Conservation (phyloP, 2,797 vertebrate species). For the Loriculus beryllinus region DNA sequence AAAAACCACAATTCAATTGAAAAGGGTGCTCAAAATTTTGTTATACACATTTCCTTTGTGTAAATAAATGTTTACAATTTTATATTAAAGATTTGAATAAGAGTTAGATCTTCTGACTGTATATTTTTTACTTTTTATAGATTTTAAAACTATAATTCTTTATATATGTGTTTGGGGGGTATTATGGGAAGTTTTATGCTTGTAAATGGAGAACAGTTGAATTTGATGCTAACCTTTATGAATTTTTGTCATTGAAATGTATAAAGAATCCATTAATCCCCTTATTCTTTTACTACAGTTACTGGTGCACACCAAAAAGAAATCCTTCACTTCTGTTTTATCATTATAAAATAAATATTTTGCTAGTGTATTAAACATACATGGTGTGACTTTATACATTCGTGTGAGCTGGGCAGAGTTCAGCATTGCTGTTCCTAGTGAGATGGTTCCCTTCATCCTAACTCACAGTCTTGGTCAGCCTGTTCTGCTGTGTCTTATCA, state of each 20-base stretch:
- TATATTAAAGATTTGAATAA: constrained; percentile 83
- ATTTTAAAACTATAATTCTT: constrained; percentile 85
- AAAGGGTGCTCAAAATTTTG: constrained; percentile 78
- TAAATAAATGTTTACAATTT: constrained; percentile 89
- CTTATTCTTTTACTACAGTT: constrained; percentile 78
- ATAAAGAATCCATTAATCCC: constrained; percentile 78
- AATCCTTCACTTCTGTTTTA: constrained; percentile 80
- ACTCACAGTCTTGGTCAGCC: not conserved
- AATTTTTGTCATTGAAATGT: constrained; percentile 75
- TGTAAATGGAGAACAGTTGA: constrained; percentile 78
- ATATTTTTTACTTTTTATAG: constrained; percentile 90
- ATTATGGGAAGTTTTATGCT: constrained; percentile 77
- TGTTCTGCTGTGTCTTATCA: not conserved
- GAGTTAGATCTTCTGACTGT: constrained; percentile 82
- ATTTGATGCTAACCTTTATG: constrained; percentile 78
- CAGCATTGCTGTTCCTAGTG: not conserved
- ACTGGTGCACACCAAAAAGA: constrained; percentile 81
- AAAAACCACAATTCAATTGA: constrained; percentile 72
- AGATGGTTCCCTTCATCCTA: not conserved
- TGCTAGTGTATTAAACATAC: constrained; percentile 78
- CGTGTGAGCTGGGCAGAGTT: not conserved
- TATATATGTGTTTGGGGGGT: constrained; percentile 79
- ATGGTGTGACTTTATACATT: constrained; percentile 40
- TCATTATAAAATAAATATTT: constrained; percentile 84
- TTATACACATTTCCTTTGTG: constrained; percentile 82